Conservation (phyloP, 2,888 invertebrate species). For the Tenthredo mesomela region DNA sequence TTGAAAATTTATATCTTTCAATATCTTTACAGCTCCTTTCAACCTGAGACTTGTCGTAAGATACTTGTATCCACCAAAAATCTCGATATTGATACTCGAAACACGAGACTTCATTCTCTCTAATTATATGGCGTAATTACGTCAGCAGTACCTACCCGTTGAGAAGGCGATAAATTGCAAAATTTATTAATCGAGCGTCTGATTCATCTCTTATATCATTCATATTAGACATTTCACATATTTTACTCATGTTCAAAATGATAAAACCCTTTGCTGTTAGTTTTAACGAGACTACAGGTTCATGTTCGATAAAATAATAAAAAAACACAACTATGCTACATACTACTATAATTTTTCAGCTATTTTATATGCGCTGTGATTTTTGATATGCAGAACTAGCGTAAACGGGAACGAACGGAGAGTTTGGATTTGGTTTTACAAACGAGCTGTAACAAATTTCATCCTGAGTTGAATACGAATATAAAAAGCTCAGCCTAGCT, state of each 20-base stretch:
- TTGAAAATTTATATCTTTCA: background rate
- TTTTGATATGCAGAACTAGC: background rate
- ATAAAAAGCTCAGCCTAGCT: constrained; percentile 15
- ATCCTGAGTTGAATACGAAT: background rate
- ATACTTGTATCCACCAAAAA: background rate
- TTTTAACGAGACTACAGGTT: background rate
- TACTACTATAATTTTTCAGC: background rate
- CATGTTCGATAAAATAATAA: background rate
- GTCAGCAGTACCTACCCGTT: background rate
- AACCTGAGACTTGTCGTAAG: background rate
- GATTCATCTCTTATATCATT: background rate
- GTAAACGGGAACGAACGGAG: background rate
- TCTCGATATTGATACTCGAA: constrained; percentile 1
- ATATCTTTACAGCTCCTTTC: background rate
- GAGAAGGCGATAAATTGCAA: background rate
- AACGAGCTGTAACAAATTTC: background rate
- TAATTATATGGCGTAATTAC: constrained; percentile 10
- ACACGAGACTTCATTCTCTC: background rate
- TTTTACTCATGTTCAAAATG: too few relatives aligned
- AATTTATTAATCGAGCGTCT: constrained; percentile 22
- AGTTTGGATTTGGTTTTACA: background rate
- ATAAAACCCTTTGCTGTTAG: background rate
- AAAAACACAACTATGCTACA: background rate
- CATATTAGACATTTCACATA: too few relatives aligned
- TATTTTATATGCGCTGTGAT: background rate